phyloP scores from a whole-genome alignment of 2,797 vertebrate genomes.

The Thunnus albacares region DNA sequence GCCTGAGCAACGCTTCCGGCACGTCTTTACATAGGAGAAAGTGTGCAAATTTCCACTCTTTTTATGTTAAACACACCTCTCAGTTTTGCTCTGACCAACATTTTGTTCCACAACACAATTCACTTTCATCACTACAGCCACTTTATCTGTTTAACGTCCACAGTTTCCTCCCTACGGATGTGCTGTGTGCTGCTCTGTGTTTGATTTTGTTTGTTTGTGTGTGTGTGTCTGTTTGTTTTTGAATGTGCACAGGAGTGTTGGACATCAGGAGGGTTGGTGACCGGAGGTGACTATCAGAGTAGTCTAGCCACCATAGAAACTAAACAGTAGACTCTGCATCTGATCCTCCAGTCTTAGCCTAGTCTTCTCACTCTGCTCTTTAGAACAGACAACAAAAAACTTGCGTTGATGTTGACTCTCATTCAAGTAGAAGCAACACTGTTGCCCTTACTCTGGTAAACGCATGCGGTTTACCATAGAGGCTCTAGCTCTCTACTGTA shows the following conservation, averaged over 20 bases:
- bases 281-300: constrained; percentile 91
- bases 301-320: constrained; percentile 88
- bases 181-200: constrained; percentile 77
- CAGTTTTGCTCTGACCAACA: constrained; percentile 21
- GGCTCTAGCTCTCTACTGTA: constrained; percentile 83
- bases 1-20: background rate
- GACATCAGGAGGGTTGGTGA: constrained; percentile 88
- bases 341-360: constrained; percentile 87
- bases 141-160: constrained; percentile 77
- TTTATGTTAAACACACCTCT: background rate
- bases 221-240: constrained; percentile 87
- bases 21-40: constrained; percentile 6
- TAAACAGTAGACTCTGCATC: constrained; percentile 89
- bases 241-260: constrained; percentile 89
- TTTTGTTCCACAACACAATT: constrained; percentile 14
- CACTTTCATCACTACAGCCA: constrained; percentile 41
- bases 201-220: constrained; percentile 83
- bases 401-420: constrained; percentile 69
- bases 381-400: constrained; percentile 70
- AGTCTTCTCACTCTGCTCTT: constrained; percentile 87
- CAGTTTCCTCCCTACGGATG: constrained; percentile 70
- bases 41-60: background rate
- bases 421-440: constrained; percentile 69
- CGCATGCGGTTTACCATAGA: constrained; percentile 81
- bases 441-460: constrained; percentile 77